Conservation (phyloP, 2,797 vertebrate genomes). For the Thamnophis elegans region DNA sequence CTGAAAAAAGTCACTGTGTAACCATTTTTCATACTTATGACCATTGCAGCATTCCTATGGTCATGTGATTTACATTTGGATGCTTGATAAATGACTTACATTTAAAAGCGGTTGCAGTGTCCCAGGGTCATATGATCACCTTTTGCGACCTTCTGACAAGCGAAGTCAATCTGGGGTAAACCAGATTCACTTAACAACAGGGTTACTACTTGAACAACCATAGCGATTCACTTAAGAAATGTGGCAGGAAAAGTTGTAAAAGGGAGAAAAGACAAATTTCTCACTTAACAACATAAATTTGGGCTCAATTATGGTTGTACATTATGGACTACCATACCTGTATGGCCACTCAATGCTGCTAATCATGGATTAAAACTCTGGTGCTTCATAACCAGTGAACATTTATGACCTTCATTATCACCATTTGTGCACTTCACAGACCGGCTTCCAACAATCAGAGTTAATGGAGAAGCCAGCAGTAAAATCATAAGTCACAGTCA, state of each 20-base stretch:
- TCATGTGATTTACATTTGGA: too few relatives aligned
- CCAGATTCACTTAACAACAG: background rate
- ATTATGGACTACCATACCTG: too few relatives aligned
- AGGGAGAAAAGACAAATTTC: background rate
- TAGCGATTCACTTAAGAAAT: background rate
- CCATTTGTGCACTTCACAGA: background rate
- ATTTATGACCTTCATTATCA: background rate
- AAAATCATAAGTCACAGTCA: background rate
- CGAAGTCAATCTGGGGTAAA: background rate
- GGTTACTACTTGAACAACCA: background rate
- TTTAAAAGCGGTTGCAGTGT: background rate
- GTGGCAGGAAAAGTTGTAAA: background rate
- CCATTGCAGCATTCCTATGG: background rate
- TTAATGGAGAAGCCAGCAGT: background rate
- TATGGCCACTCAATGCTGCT: background rate
- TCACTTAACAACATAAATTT: background rate
- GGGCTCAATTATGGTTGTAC: background rate
- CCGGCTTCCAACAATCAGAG: background rate
- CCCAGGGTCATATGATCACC: background rate
- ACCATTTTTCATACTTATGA: background rate
- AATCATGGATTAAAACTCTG: background rate
- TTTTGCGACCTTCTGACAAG: background rate
- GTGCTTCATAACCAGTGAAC: background rate
- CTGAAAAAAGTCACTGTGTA: background rate
- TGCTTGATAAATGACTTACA: background rate